phyloP scores from a whole-genome alignment of 2,113 vertebrate genomes.

The Brachyhypopomus occidentalis region DNA sequence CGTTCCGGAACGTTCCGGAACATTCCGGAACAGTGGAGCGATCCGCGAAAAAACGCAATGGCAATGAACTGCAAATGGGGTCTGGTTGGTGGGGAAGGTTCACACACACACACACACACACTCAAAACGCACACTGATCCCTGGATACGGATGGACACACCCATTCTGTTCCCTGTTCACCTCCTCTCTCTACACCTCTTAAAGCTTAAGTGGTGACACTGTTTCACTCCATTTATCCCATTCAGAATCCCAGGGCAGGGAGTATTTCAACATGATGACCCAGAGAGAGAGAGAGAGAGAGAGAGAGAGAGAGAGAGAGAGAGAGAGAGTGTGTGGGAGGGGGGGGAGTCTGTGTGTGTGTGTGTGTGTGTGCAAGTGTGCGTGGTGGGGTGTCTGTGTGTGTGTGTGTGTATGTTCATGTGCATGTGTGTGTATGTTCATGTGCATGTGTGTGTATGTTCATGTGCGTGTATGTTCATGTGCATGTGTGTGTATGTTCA shows the following conservation, averaged over 20 bases:
- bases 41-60: no score
- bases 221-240: conserved; percentile 80
- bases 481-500: no score
- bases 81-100: background rate
- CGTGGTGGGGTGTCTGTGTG: no score
- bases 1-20: background rate
- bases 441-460: no score
- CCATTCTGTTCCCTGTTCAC: conserved; percentile 59
- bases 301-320: conserved; percentile 42
- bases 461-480: no score
- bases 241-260: conserved; percentile 77
- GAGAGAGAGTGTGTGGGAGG: conserved; percentile 30
- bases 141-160: background rate
- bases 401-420: no score
- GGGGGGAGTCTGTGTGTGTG: no score
- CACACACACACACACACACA: background rate
- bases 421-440: no score
- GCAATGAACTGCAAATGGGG: no score
- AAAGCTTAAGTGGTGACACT: conserved; percentile 78
- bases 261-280: conserved; percentile 69
- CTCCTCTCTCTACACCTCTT: conserved; percentile 70
- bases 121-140: background rate
- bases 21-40: no score
- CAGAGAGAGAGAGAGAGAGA: conserved; percentile 53
- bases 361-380: no score